Evolutionary conservation across 1,140 invertebrate genomes (phyloP), one percentile per base, ranked within the genome.

Genomic region (Ceratitis capitata): DNA sequence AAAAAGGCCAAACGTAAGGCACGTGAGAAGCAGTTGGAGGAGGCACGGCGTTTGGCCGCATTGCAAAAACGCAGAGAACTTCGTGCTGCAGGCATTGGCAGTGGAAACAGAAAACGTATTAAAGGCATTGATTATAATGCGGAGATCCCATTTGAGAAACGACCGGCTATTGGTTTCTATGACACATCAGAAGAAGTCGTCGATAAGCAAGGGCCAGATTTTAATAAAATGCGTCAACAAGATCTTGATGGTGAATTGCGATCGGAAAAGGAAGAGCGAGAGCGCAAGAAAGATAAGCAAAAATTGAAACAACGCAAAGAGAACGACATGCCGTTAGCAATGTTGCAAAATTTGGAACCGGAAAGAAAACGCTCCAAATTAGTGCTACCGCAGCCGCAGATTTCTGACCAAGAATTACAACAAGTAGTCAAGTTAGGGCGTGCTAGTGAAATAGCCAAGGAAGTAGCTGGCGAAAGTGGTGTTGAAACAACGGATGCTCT

Each of bases 1-100:
- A 99, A 99, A 92, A 99, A 99, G 91, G 99, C 99, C 0, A 99
- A 99, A 91, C 94, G 99, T 45, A 99, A 99, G 93, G 99, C 99
- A 0, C 94, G 99, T 84, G 99, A 99, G 92, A 99, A 99, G 90
- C 99, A 99, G 92, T 92, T 99, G 83, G 98, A 99, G 92, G 99
- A 99, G 93, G 99, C 99, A 1, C 94, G 99, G 69, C 93, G 99
- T 69, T 93, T 99, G 35, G 99, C 99, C 45, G 97, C 98, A 1
- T 92, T 99, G 61, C 99, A 99, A 91, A 99, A 99, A 92, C 94
- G 98, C 19, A 93, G 99, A 84, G 99, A 99, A 92, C 93, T 99
- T 7, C 95, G 98, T 90, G 99, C 99, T 88, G 99, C 99, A 58
- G 99, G 99, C n/a, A 99, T 99, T 88, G 95, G 91, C 23, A 90